Evolutionary conservation across 2,888 invertebrate genomes (phyloP).

Genomic region (Ellobium chinense): DNA sequence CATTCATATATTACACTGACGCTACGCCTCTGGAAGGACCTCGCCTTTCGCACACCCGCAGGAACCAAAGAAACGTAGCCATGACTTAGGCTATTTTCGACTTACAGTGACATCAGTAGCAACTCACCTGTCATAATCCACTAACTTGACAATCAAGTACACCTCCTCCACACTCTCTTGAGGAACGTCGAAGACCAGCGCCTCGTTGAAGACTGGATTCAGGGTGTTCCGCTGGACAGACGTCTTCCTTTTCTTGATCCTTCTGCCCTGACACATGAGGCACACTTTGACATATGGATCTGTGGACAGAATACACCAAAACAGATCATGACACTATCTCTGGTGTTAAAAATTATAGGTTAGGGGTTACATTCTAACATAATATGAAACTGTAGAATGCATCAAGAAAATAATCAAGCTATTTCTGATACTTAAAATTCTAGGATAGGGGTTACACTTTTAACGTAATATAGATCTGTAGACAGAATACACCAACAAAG

Average conservation of each 20-base stretch:
- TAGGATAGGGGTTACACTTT: too few relatives aligned
- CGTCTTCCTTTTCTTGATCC: slow-evolving; percentile 96
- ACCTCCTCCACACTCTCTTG: slow-evolving; percentile 88
- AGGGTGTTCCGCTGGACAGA: slow-evolving; percentile 92
- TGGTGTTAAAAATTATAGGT: neutral
- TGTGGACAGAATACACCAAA: slow-evolving; percentile 65
- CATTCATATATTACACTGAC: too few relatives aligned
- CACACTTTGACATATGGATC: slow-evolving; percentile 97
- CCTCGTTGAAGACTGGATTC: slow-evolving; percentile 95
- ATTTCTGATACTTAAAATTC: too few relatives aligned
- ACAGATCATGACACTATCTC: neutral
- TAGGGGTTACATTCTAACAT: neutral
- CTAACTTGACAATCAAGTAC: slow-evolving; percentile 89
- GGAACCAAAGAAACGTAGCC: too few relatives aligned
- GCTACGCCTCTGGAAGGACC: too few relatives aligned
- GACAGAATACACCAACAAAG: too few relatives aligned
- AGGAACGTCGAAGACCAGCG: slow-evolving; percentile 94
- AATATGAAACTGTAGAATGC: too few relatives aligned
- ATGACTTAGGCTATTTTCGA: too few relatives aligned
- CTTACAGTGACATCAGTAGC: too few relatives aligned
- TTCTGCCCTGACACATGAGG: slow-evolving; percentile 90
- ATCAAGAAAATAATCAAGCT: too few relatives aligned
- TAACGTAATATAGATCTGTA: too few relatives aligned
- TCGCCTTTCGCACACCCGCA: too few relatives aligned
- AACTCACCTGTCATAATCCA: slow-evolving; percentile 91